Percentiles rank a stretch among this genome's conserved stretches.
phyloP scores from a whole-genome alignment of 2,113 vertebrate species.

The Syngnathoides biaculeatus region DNA sequence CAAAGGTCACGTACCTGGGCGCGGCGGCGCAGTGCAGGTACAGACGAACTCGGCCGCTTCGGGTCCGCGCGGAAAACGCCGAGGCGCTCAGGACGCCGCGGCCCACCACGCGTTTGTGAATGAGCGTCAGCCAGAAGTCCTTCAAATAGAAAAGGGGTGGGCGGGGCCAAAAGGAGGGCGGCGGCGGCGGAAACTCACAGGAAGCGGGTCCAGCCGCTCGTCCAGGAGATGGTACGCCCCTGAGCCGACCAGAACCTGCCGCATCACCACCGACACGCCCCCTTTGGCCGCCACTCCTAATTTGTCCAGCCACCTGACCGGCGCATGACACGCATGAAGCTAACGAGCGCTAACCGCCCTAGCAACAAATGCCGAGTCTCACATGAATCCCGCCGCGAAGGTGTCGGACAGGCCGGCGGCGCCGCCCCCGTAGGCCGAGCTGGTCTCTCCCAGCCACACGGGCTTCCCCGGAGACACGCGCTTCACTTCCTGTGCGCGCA shows the following conservation, averaged over 20 bases:
- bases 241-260: constrained; percentile 87
- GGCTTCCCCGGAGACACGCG: constrained; percentile 72
- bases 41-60: constrained; percentile 66
- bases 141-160: constrained; percentile 30
- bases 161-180: too few relatives aligned
- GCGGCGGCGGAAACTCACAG: constrained; percentile 65
- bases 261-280: constrained; percentile 89
- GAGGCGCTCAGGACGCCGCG: constrained; percentile 74
- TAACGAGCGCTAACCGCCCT: background rate
- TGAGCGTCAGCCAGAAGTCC: constrained; percentile 94
- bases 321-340: too few relatives aligned
- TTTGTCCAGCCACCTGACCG: constrained; percentile 93
- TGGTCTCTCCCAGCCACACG: constrained; percentile 94
- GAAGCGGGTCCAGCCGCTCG: constrained; percentile 83
- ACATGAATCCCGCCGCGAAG: constrained; percentile 92
- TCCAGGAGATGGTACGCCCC: constrained; percentile 90
- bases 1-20: constrained; percentile 68
- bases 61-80: constrained; percentile 20
- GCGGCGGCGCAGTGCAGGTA: constrained; percentile 86
- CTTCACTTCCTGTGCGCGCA: constrained; percentile 28
- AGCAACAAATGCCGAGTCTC: too few relatives aligned
- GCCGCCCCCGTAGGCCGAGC: constrained; percentile 92
- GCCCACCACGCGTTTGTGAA: constrained; percentile 90
- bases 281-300: constrained; percentile 81
- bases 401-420: constrained; percentile 82